Base-by-base conservation (phyloP, 2,888 invertebrate genomes). In the Blomia tropicalis region DNA sequence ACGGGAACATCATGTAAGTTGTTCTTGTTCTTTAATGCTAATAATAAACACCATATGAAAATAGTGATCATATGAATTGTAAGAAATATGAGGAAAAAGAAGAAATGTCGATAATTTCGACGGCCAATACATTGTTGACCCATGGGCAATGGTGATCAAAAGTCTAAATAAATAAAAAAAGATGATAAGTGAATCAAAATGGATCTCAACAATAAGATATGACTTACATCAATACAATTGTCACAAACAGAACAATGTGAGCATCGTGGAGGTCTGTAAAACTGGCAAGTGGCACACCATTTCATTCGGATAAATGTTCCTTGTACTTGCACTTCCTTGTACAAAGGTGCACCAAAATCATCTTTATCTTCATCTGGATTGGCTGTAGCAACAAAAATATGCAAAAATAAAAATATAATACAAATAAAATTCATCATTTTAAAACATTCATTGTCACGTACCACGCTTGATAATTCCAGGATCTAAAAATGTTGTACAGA, bases 121-220 rank as follows among this genome's bases (percentile, higher is more conserved):
- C 92, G 82, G 67, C 95, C 95, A 73, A 95, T 93, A 76, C 91
- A 92, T 92, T 92, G 77, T 91, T 91, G 72, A 91, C 89, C 91
- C 91, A 91, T 67, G 91, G 90, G 76, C 98, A 98, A 77, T 98
- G 98, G 80, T 98, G 98, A 79, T 98, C 98, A 76, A 98, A 98
- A 63, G 93, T 95, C 91, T 96, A 80, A n/a, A 23, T 17, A 58
- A 41, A 27, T 44, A n/a, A 43, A 51, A 31, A 53, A 25, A 58
- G 43, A 59, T n/a, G 31, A 14, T 63, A 25, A 2, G 56, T 30
- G 1, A 2, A 43, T 19, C 4, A 4, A 17, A 25, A 36, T 53
- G 19, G 30, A 25, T 17, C 25, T 36, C 27, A 63, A 62, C 14
- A 47, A 23, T n/a, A 56, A 3, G 29, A 58, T 7, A 59, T 14